Evolutionary conservation across 1,140 invertebrate species (phyloP), one percentile per base, ranked within the genome.

Genomic region (Zaprionus kolodkinae): DNA sequence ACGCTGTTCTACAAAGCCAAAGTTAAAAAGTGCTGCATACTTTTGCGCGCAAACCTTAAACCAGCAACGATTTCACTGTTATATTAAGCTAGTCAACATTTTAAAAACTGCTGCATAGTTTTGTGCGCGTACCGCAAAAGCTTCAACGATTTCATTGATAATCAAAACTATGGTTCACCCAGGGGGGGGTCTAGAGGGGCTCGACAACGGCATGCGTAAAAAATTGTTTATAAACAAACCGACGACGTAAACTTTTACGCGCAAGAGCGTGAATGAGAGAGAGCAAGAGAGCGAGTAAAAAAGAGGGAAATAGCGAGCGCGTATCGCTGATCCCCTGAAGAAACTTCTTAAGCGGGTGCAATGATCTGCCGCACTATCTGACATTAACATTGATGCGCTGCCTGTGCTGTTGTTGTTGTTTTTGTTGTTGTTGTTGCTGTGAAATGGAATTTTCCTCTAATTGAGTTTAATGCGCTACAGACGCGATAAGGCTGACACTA

Each of bases 361-460:
- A 60, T 82, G 79, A 82, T 82, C 79, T 82, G 60, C 50, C 9
- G 15, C 40, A 15, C 13, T 56, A 67, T 68, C 72, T 71, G 75
- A 69, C 76, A 82, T 82, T 82, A 82, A 83, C 80, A 83, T 82
- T 83, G 80, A 63, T 62, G 12, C 33, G 54, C n/a, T 72, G 11
- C 36, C 30, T n/a, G 5, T 2, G 30, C 30, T 33, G 33, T 7
- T 10, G 33, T 6, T 69, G 15, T 40, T 61, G 61, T 56, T 33
- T 4, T 7, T 10, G 33, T 6, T 69, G 15, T 40, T 61, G 61
- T 56, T 21, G 52, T 56, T 66, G 48, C 15, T 65, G 54, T n/a
- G 35, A 17, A 11, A 33, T 70, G 72, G 72, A 75, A 75, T 38
- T 72, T 76, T 65, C 40, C 72, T 33, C 17, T 21, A 13, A 13